Percentiles rank a stretch among this genome's conserved stretches.
phyloP scores from a whole-genome alignment of 1,140 invertebrate genomes.

The Amphibalanus amphitrite region DNA sequence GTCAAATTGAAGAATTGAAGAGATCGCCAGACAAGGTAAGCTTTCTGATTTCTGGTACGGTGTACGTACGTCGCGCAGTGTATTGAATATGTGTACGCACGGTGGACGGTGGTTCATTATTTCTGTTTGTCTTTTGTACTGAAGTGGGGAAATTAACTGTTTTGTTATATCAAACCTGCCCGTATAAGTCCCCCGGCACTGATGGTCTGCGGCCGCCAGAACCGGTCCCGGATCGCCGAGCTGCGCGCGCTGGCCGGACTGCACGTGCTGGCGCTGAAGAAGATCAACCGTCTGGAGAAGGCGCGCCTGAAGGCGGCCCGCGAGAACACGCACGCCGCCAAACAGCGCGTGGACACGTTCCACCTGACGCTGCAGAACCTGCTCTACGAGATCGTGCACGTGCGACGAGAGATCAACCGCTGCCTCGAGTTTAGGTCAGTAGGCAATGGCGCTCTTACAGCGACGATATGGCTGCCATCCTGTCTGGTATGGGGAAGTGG shows the following conservation, averaged over 20 bases:
- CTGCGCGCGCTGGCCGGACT: neutral
- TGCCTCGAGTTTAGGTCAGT: conserved; percentile 82
- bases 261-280: neutral
- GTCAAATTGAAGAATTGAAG: too few species aligned
- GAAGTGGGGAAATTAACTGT: too few species aligned
- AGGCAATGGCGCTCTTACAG: conserved; percentile 54
- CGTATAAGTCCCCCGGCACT: too few species aligned
- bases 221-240: neutral
- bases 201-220: too few species aligned
- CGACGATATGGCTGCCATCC: conserved; percentile 12
- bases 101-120: too few species aligned
- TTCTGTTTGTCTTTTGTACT: too few species aligned
- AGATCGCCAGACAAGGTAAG: too few species aligned
- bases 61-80: too few species aligned
- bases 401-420: conserved; percentile 82
- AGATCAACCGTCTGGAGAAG: conserved; percentile 8
- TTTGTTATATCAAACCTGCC: too few species aligned
- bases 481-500: neutral
- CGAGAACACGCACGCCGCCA: conserved; percentile 36
- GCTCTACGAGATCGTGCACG: conserved; percentile 83
- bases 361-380: conserved; percentile 85
- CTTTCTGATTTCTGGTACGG: too few species aligned
- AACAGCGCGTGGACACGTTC: conserved; percentile 70
- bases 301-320: conserved; percentile 16
- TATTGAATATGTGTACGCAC: too few species aligned